Base-by-base conservation (phyloP, 2,113 vertebrate genomes). In the Phoxinus phoxinus region DNA sequence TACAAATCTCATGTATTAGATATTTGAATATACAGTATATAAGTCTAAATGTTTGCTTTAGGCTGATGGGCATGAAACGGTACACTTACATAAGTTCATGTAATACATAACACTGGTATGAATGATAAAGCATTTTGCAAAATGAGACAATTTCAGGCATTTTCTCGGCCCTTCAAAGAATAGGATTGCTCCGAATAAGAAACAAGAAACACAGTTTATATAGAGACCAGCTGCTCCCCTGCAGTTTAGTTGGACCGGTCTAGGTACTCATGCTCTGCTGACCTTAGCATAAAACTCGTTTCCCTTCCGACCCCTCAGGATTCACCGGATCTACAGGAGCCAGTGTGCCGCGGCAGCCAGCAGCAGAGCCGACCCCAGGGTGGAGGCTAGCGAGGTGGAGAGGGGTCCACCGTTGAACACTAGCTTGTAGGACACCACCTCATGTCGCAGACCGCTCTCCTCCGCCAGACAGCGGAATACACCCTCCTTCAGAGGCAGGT, bases 381-480 rank as follows among this genome's bases (percentile, higher is more conserved):
- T 91, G 88, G 91, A 92, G 82, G 90, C 90, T 25, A 92, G 65
- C 0, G 94, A 94, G 74, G 92, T 90, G 7, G 91, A 89, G 82
- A 92, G 84, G 58, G 86, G 85, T 35, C 91, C 87, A 17, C 90
- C 88, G 11, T 93, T 89, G 73, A 95, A 94, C 13, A 93, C 89
- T 90, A 96, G 92, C 89, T 93, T 91, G 83, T 95, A 95, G 63
- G 94, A 95, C 71, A 95, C 93, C 3, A 96, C 92, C 88, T 95
- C 95, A 89, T 95, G 94, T 85, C 93, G 94, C 86, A 94, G 93
- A 21, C 95, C 95, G 0, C 94, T 93, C 84, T 96, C 96, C 0
- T 89, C 93, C 65, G 93, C 93, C 88, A 95, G 94, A 93, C 96
- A 96, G 27, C 94, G 94, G 90, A 95, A 96, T 65, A 96, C 89